Base-by-base conservation (phyloP, 1,140 invertebrate genomes). In the Tribolium castaneum region DNA sequence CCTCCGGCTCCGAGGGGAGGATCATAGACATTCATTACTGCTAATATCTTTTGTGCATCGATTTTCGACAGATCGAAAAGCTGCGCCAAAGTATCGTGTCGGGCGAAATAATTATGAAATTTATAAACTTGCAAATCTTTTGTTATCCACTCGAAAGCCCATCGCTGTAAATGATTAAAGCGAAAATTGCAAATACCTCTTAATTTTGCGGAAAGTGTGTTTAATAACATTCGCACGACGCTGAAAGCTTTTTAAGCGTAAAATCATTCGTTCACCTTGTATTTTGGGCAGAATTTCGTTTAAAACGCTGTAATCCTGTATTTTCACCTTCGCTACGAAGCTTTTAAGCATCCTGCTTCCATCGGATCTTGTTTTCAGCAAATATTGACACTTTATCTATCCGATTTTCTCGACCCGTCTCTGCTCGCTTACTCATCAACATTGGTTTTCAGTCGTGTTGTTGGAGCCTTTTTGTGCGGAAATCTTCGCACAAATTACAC, bases 11-110 rank as follows among this genome's bases (percentile, higher is more conserved):
- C 1, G 22, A 30, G 74, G 75, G 70, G 78, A 51, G 49, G 78
- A 79, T 77, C 75, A 76, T 70, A 73, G 78, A 77, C 75, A 77
- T 79, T 79, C 52, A 70, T 62, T 79, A 79, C 75, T 76, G 34
- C 59, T 77, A 79, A 79, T 79, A 79, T 79, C 78, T 79, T 79
- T 72, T 73, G 71, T 73, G 13, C 13, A 19, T 49, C n/a, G 59
- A 66, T 35, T 66, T n/a, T 30, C 1, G 5, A 30, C 4, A 3
- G 5, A 30, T 30, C 25, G 25, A 30, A 30, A 30, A 30, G 25
- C 25, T 30, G 6, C 25, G 25, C 6, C 7, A 45, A 45, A 45
- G 39, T 45, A n/a, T 9, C 39, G 7, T 45, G 39, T 45, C 39
- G 39, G n/a, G 39, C n/a, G 9, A 45, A 30, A 30, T 30, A 30